Base-by-base conservation (phyloP, 1,140 invertebrate species). In the Colletes latitarsis region DNA sequence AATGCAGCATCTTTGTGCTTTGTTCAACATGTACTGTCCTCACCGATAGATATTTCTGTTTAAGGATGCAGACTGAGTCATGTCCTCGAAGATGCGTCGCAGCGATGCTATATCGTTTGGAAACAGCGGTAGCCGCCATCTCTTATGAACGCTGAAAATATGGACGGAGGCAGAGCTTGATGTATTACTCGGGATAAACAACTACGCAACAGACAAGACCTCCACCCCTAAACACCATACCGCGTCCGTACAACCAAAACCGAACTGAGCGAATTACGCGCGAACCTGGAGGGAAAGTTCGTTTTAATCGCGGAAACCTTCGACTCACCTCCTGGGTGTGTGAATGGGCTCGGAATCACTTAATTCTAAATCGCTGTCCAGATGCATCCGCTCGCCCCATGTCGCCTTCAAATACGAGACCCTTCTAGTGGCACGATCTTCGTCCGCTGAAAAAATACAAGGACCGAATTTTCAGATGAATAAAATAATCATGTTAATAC, bases 401-500 rank as follows among this genome's bases (percentile, higher is more conserved):
- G 98, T 98, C 10, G 98, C 98, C 93, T 97, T 97, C 81, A 98
- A 93, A 92, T 99, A 99, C 1, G 98, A 98, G 63, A 98, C 97
- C 82, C 98, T 94, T 88, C 98, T 94, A 89, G 97, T 97, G 17
- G 96, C 95, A 81, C 97, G 96, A 87, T 98, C 97, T 88, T 97
- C 97, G 89, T 98, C 97, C 92, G 93, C 94, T 93, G 94, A 94
- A 92, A 91, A n/a, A n/a, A n/a, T n/a, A n/a, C n/a, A n/a, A n/a
- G n/a, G n/a, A n/a, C n/a, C n/a, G n/a, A n/a, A n/a, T n/a, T n/a
- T n/a, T n/a, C n/a, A n/a, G n/a, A n/a, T n/a, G n/a, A n/a, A n/a
- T n/a, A n/a, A n/a, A n/a, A n/a, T n/a, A n/a, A n/a, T n/a, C n/a
- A n/a, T n/a, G n/a, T n/a, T n/a, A n/a, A n/a, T n/a, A n/a, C n/a